phyloP scores from a whole-genome alignment of 2,113 vertebrate genomes.

The Thamnophis sirtalis region DNA sequence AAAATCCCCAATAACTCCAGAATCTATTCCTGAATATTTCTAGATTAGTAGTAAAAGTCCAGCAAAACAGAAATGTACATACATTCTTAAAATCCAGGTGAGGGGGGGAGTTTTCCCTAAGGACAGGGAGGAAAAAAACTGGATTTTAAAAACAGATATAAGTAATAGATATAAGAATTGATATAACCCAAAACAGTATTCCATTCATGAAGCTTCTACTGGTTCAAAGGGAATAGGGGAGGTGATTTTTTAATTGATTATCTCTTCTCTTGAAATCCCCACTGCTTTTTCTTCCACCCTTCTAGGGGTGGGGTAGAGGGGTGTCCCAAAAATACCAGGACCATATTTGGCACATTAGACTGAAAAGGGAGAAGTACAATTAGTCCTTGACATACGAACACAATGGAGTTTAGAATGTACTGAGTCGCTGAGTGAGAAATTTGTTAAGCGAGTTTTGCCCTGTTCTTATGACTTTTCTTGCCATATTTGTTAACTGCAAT shows the following conservation, averaged over 20 bases:
- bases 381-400: no score
- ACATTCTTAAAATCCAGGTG: background rate
- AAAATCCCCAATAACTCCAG: background rate
- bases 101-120: background rate
- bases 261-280: background rate
- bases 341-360: background rate
- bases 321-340: background rate
- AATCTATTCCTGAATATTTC: background rate
- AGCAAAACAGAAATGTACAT: background rate
- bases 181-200: background rate
- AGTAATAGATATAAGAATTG: background rate
- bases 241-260: background rate
- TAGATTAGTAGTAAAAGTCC: background rate
- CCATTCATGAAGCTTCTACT: background rate
- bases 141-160: background rate
- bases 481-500: no score
- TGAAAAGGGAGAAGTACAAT: background rate
- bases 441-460: no score
- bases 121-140: fast-evolving
- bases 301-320: fast-evolving
- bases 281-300: background rate
- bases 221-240: background rate
- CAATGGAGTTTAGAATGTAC: no score
- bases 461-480: no score
- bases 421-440: no score